A percentile compares a stretch with the other conserved stretches of the same genome.
phyloP scores from a whole-genome alignment of 2,797 vertebrate genomes.

The Chanos chanos region DNA sequence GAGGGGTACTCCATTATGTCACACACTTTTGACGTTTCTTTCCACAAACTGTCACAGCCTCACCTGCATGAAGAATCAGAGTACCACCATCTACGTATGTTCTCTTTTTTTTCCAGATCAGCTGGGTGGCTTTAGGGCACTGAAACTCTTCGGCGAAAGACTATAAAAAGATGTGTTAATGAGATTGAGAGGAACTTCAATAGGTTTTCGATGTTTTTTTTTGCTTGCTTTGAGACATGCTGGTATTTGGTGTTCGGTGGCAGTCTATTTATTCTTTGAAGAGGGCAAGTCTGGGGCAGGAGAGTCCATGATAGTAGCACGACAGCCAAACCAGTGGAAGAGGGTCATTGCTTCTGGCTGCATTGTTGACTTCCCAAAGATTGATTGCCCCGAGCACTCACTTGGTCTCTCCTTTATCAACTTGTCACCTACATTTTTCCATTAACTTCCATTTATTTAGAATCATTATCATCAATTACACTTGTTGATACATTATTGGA shows the following conservation, averaged over 20 bases:
- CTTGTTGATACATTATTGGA: slow-evolving; percentile 19
- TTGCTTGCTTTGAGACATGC: background rate
- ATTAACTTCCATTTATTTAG: slow-evolving; percentile 43
- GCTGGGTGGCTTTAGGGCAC: background rate
- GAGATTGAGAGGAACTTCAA: background rate
- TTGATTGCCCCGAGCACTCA: slow-evolving; percentile 26
- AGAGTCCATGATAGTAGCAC: slow-evolving; percentile 6
- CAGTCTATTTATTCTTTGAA: background rate
- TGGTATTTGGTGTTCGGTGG: slow-evolving; percentile 1
- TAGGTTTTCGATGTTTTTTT: slow-evolving; percentile 2
- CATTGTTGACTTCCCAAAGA: slow-evolving; percentile 31
- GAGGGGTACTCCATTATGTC: background rate
- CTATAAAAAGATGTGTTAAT: slow-evolving; percentile 8
- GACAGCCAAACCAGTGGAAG: background rate
- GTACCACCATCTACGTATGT: slow-evolving; percentile 25
- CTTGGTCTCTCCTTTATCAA: slow-evolving; percentile 40
- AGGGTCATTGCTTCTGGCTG: slow-evolving; percentile 20
- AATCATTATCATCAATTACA: slow-evolving; percentile 42
- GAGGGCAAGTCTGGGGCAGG: background rate
- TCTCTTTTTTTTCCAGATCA: slow-evolving; percentile 13
- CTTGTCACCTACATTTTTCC: slow-evolving; percentile 32
- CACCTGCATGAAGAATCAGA: background rate
- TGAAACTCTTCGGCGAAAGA: background rate
- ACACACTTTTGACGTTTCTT: slow-evolving; percentile 30
- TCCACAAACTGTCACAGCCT: background rate